A percentile compares a stretch with the other conserved stretches of the same genome.
Conservation (phyloP, 2,888 invertebrate species). For the Schizotus pectinicornis region DNA sequence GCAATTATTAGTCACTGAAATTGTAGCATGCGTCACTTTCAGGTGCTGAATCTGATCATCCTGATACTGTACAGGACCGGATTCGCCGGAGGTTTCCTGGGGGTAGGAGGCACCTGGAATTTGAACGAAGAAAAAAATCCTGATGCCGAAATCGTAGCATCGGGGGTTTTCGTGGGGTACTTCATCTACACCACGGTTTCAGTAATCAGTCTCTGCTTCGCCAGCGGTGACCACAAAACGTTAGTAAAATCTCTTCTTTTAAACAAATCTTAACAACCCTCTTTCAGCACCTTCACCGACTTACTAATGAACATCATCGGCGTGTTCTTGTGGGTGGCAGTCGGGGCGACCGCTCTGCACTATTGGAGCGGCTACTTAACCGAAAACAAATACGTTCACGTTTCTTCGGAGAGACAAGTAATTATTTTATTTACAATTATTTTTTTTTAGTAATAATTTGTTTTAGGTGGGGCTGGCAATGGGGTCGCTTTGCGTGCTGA, state of each 20-base stretch:
- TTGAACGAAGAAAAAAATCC: conserved; percentile 87
- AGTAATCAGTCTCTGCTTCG: conserved; percentile 76
- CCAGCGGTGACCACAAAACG: conserved; percentile 79
- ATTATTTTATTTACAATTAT: conserved; percentile 46
- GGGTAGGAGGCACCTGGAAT: conserved; percentile 90
- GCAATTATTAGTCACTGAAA: conserved; percentile 14
- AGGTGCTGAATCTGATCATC: conserved; percentile 84
- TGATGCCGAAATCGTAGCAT: conserved; percentile 87
- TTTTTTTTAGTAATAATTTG: conserved; percentile 8
- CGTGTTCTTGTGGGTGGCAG: conserved; percentile 82
- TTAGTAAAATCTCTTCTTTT: conserved; percentile 42
- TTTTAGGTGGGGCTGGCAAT: conserved; percentile 75
- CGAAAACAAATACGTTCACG: conserved; percentile 77
- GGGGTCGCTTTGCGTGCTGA: conserved; percentile 79
- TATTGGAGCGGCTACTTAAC: conserved; percentile 89
- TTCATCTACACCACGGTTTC: conserved; percentile 83
- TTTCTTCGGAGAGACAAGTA: conserved; percentile 75
- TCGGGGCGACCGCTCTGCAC: conserved; percentile 85
- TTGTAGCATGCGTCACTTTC: conserved; percentile 30
- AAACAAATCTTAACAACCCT: not conserved
- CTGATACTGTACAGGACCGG: conserved; percentile 83
- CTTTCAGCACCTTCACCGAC: conserved; percentile 74
- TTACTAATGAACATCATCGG: conserved; percentile 89
- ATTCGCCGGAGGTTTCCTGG: conserved; percentile 81
- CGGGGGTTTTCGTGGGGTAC: conserved; percentile 85